A percentile compares a stretch with the other conserved stretches of the same genome.
phyloP scores from a whole-genome alignment of 2,113 vertebrate genomes.

The Eulacestoma nigropectus region DNA sequence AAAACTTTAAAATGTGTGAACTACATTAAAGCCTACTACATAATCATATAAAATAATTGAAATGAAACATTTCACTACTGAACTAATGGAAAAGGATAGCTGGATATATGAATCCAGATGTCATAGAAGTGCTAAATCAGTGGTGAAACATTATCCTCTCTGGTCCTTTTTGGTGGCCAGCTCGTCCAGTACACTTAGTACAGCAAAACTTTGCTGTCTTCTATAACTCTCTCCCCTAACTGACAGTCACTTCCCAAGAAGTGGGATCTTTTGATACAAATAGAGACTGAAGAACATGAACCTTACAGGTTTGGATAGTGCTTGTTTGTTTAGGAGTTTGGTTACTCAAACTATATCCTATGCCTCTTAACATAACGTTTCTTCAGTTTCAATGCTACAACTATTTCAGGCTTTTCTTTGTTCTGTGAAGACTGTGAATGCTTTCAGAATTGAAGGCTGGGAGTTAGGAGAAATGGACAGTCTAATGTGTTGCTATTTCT shows the following conservation, averaged over 20 bases:
- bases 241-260: background rate
- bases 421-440: background rate
- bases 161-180: background rate
- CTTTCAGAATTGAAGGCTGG: background rate
- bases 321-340: background rate
- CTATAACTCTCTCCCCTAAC: background rate
- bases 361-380: background rate
- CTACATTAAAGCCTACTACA: background rate
- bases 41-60: background rate
- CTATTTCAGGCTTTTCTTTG: background rate
- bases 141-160: background rate
- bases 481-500: background rate
- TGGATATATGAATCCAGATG: background rate
- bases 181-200: background rate
- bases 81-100: background rate
- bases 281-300: background rate
- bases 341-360: background rate
- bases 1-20: background rate
- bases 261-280: background rate
- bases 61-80: background rate
- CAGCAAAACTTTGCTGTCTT: background rate
- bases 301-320: background rate
- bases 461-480: background rate
- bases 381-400: background rate
- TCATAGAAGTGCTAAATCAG: background rate